Conservation (phyloP, 1,140 invertebrate genomes). For the Geopemphigus sp. region DNA sequence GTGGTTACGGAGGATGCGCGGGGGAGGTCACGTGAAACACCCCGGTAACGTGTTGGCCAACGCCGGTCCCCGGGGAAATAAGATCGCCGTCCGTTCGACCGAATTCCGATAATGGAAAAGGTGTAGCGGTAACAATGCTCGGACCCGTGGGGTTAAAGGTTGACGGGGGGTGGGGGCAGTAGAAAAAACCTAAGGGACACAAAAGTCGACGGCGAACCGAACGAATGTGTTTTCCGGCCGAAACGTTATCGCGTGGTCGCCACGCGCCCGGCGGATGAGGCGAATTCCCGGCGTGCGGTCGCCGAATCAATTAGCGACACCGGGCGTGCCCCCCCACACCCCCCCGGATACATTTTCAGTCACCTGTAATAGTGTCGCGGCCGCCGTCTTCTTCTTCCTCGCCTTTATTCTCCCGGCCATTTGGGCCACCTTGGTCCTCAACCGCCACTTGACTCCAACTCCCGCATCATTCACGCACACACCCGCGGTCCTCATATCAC, state of each 20-base stretch:
- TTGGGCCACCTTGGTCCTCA: too few species aligned
- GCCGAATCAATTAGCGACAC: constrained; percentile 1
- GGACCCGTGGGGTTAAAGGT: neutral
- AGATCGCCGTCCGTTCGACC: constrained; percentile 11
- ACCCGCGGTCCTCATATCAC: too few species aligned
- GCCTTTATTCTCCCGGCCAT: too few species aligned
- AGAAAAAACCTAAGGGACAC: neutral
- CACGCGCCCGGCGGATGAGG: neutral
- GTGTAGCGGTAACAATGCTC: constrained; percentile 17
- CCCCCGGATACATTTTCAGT: too few species aligned
- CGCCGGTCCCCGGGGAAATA: constrained; percentile 23
- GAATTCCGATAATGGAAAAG: constrained; percentile 37
- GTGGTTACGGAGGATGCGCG: neutral
- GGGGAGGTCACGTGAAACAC: neutral
- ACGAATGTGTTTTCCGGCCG: neutral
- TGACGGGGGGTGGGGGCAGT: too few species aligned
- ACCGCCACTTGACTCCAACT: too few species aligned
- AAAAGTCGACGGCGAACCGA: neutral
- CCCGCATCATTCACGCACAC: too few species aligned
- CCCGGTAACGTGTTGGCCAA: neutral
- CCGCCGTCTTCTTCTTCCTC: too few species aligned
- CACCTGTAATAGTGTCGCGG: too few species aligned
- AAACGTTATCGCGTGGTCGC: neutral
- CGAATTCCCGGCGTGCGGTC: constrained; percentile 5
- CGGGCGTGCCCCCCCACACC: too few species aligned